Evolutionary conservation across 2,888 invertebrate genomes (phyloP), one percentile per base, ranked within the genome.

Genomic region (Marronus borbonicus): DNA sequence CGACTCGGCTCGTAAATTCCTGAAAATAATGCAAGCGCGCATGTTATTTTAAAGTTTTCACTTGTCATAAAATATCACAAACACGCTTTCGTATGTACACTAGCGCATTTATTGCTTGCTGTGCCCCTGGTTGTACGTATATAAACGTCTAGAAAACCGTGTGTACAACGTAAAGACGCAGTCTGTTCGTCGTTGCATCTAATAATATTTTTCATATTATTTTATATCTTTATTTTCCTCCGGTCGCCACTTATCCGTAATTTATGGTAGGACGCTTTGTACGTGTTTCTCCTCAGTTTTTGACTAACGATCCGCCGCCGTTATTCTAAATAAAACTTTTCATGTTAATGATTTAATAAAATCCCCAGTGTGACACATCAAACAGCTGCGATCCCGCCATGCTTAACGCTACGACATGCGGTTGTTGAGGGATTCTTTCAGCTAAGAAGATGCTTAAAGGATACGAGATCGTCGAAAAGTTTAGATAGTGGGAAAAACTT

Each of bases 191-290:
- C 31, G 50, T 68, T 52, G 70, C 70, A 62, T 70, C 77, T 64
- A 77, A 77, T 77, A 77, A 69, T 77, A 72, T 77, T 77, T 77
- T 77, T 77, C 68, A 49, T 70, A 70, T 62, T 62, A 70, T 69
- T 77, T 77, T 77, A 70, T 72, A 77, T 77, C 77, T 77, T 77
- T 77, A 77, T 77, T 72, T 72, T 39, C 65, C 60, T 72, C 70
- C 50, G 44, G 72, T 72, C 60, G 72, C 60, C 60, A 58, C 72
- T 72, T 72, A 72, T 44, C 44, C 60, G n/a, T 72, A 72, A 72
- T 72, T 72, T 72, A 72, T 60, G 72, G 12, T 72, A 58, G 58
- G 20, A 72, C 58, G 58, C 58, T 58, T 72, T 60, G 72, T 39
- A 58, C 72, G 52, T 72, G 60, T 60, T 72, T 58, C 44, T 39